Percentiles rank a stretch among this genome's conserved stretches.
Conservation (phyloP, 2,113 vertebrate species). For the Phodopus roborovskii region DNA sequence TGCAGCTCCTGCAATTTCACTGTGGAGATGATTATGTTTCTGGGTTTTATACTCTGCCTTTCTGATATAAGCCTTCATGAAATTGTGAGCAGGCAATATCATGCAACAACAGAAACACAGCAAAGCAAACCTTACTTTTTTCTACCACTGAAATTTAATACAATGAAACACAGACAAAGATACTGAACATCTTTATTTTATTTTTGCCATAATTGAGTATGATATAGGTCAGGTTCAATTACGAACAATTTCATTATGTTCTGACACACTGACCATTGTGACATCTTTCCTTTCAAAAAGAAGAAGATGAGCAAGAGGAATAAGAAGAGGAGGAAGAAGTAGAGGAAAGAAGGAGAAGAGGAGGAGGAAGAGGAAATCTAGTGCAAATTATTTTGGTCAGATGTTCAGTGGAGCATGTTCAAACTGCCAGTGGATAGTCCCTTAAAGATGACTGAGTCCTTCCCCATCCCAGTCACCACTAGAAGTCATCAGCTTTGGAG, state of each 20-base stretch:
- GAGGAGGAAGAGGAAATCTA: not conserved
- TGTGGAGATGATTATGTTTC: not conserved
- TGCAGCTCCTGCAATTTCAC: not conserved
- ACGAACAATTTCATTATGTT: conserved; percentile 47
- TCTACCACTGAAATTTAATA: conserved; percentile 66
- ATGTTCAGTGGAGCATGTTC: not conserved
- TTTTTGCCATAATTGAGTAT: not conserved
- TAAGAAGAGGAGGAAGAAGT: too few relatives aligned
- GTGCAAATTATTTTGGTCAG: not conserved
- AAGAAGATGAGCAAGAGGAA: not conserved
- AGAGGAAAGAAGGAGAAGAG: too few relatives aligned
- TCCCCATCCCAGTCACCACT: not conserved
- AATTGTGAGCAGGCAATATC: not conserved
- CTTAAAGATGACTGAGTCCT: not conserved
- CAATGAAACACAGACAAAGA: conserved; percentile 64
- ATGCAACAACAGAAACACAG: conserved; percentile 47
- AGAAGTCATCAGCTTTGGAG: not conserved
- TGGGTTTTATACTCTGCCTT: not conserved
- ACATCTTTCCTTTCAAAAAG: not conserved
- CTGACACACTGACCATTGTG: not conserved
- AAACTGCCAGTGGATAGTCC: not conserved
- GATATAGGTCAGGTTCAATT: conserved; percentile 74
- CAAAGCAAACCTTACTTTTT: conserved; percentile 44
- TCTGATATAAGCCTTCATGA: conserved; percentile 36
- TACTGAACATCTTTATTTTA: conserved; percentile 52